Conservation (phyloP, 2,797 vertebrate species). For the Gymnothorax reevesii region DNA sequence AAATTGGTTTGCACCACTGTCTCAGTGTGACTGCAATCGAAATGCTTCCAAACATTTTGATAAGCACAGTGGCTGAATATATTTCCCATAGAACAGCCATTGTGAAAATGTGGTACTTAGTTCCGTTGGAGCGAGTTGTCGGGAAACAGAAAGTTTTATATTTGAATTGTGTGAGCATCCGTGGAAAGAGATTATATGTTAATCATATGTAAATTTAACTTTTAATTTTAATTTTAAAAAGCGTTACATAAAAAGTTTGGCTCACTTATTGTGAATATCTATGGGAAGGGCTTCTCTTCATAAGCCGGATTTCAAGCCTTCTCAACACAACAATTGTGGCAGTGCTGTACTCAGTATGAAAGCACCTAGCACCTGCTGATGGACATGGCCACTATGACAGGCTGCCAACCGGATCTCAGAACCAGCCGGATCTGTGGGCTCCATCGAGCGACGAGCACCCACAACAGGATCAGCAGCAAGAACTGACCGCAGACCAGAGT, state of each 20-base stretch:
- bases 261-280: neutral
- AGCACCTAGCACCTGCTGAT: conserved; percentile 79
- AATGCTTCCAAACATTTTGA: neutral
- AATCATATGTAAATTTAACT: no score
- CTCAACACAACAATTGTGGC: neutral
- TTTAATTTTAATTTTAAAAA: no score
- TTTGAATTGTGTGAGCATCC: neutral
- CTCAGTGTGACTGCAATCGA: neutral
- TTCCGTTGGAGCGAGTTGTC: neutral
- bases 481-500: conserved; percentile 71
- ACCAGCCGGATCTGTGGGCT: conserved; percentile 73
- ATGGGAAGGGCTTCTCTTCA: neutral
- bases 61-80: neutral
- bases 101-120: neutral
- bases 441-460: conserved; percentile 72
- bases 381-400: conserved; percentile 84
- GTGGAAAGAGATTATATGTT: neutral
- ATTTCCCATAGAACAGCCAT: neutral
- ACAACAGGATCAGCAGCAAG: conserved; percentile 73
- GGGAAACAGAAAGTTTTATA: neutral
- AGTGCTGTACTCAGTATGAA: neutral
- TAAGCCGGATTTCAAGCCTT: neutral
- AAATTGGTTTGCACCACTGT: neutral
- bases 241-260: neutral
- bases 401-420: conserved; percentile 83